These are phyloP conservation scores for Bagarius yarrelli DNA, from an alignment of 2,113 vertebrate species.

Conservation along the genomic window DNA sequence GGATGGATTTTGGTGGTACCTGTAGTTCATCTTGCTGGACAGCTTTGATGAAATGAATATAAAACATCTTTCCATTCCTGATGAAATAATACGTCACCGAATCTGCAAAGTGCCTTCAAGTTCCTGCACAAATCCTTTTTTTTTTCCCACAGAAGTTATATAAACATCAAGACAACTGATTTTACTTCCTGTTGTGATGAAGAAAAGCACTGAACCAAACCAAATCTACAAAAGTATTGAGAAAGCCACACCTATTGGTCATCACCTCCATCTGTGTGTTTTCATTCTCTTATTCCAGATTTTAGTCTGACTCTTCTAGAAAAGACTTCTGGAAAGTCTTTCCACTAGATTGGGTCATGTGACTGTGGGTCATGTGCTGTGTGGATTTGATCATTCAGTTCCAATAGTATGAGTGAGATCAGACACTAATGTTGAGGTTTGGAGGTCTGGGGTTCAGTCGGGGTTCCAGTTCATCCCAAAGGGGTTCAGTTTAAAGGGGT, in stretches of 20 bases:
- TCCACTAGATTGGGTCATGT: background rate
- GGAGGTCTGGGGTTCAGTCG: too few species aligned
- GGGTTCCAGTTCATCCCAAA: too few species aligned
- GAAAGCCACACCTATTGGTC: too few species aligned
- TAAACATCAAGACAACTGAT: background rate
- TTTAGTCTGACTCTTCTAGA: too few species aligned
- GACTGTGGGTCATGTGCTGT: too few species aligned
- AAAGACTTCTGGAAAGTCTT: background rate
- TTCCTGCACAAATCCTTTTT: constrained; percentile 27
- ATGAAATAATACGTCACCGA: constrained; percentile 35
- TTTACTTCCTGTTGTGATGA: constrained; percentile 15
- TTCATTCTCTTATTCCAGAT: too few species aligned
- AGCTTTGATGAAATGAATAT: constrained; percentile 36
- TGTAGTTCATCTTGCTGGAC: constrained; percentile 39
- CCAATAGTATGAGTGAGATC: too few species aligned
- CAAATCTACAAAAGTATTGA: too few species aligned
- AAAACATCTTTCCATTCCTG: constrained; percentile 3
- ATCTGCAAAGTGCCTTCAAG: constrained; percentile 9
- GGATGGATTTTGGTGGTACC: constrained; percentile 37
- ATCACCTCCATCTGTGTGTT: too few species aligned
- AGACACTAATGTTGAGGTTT: too few species aligned
- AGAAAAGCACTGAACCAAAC: background rate
- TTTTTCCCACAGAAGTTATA: background rate
- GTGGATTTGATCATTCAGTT: too few species aligned
- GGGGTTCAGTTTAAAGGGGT: too few species aligned